Percentiles rank a stretch among this genome's conserved stretches.
These are phyloP conservation scores for Gnathonemus echidnorhynchus DNA, from an alignment of 2,113 vertebrate genomes.

Conservation along the genomic window DNA sequence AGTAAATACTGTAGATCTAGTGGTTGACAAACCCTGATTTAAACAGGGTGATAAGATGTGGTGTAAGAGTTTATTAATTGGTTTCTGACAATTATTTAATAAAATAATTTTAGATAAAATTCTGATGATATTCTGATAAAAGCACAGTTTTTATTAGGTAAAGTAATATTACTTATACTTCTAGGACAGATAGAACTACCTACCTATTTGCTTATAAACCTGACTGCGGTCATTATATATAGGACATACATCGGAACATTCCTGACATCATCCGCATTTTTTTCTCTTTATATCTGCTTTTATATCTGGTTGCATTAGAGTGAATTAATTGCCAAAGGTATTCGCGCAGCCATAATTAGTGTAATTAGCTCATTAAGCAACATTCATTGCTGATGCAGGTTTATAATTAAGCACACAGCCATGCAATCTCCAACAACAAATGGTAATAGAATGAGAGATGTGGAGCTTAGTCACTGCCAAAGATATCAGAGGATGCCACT, in stretches of 20 bases:
- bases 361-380: not conserved
- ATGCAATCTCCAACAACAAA: not conserved
- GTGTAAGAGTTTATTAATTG: not conserved
- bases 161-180: not conserved
- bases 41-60: not conserved
- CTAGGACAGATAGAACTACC: not conserved
- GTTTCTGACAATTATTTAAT: not conserved
- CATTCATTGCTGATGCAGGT: not conserved
- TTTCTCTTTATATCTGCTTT: not conserved
- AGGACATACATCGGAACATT: not conserved
- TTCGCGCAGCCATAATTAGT: not conserved
- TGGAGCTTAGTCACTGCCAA: not conserved
- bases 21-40: too few relatives aligned
- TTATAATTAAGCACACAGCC: not conserved
- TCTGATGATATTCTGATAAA: not conserved
- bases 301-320: not conserved
- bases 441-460: not conserved
- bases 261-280: not conserved
- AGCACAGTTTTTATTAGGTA: not conserved
- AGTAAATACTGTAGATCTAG: too few relatives aligned
- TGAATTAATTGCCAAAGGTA: not conserved
- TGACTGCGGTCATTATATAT: not conserved
- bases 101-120: not conserved
- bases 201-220: not conserved
- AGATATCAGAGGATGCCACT: not conserved